These are phyloP conservation scores for Pseudopodoces humilis DNA, from an alignment of 2,113 vertebrate genomes.

Conservation along the genomic window DNA sequence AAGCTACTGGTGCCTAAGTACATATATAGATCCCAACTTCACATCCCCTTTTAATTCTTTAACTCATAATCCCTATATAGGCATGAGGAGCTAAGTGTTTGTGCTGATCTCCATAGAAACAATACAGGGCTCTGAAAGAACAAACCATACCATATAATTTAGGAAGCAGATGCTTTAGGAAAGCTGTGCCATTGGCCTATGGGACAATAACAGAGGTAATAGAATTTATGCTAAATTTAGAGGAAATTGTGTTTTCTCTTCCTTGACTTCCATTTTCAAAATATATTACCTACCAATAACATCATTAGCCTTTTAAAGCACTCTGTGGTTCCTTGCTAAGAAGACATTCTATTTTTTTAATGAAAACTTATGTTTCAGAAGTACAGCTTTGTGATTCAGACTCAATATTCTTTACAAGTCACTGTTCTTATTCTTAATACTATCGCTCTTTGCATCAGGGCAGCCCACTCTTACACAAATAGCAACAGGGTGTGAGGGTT, in stretches of 20 bases:
- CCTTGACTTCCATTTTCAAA: conserved; percentile 23
- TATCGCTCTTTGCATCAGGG: background rate
- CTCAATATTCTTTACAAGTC: background rate
- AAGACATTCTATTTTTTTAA: background rate
- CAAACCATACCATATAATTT: background rate
- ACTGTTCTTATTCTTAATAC: background rate
- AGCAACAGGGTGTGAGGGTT: background rate
- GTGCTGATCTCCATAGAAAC: conserved; percentile 40
- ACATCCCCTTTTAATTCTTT: background rate
- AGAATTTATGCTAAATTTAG: conserved; percentile 41
- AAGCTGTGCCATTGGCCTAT: background rate
- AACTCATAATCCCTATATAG: background rate
- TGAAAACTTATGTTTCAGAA: conserved; percentile 11
- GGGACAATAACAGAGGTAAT: conserved; percentile 24
- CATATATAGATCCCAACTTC: background rate
- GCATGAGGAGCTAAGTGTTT: background rate
- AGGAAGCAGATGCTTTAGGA: conserved; percentile 31
- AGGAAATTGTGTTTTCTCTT: conserved; percentile 53
- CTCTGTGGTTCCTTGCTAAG: background rate
- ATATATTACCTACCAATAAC: conserved; percentile 9
- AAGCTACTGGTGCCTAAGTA: background rate
- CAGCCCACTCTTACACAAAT: background rate
- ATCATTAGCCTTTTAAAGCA: background rate
- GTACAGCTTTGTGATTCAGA: background rate
- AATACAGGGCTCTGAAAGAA: conserved; percentile 9